These are phyloP conservation scores for Rhinichthys osculus DNA, from an alignment of 2,797 vertebrate species.

Conservation along the genomic window DNA sequence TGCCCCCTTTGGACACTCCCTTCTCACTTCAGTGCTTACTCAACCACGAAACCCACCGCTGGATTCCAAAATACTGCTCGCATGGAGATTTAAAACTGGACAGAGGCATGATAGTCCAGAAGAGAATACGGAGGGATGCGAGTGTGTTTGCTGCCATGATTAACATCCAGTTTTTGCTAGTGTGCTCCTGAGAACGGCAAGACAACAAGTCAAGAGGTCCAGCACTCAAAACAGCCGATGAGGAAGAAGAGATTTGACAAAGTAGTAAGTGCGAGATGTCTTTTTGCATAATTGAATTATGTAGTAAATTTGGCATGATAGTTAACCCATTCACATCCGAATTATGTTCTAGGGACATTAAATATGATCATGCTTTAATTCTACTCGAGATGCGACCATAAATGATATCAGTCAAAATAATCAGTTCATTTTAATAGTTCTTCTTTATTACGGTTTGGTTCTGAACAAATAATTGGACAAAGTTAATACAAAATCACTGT, in stretches of 20 bases:
- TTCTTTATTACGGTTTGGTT: not conserved
- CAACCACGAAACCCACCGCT: conserved; percentile 52
- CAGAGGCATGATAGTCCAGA: conserved; percentile 45
- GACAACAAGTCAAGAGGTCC: conserved; percentile 29
- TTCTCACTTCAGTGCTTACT: conserved; percentile 51
- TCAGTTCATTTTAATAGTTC: not conserved
- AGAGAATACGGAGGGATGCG: conserved; percentile 27
- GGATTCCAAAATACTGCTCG: conserved; percentile 52
- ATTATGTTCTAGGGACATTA: not conserved
- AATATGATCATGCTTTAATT: not conserved
- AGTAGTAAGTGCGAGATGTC: conserved; percentile 55
- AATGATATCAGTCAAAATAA: not conserved
- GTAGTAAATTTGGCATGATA: not conserved
- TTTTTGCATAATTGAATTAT: not conserved
- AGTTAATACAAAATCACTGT: not conserved
- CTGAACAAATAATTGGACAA: not conserved
- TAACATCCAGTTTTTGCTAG: conserved; percentile 11
- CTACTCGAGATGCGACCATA: not conserved
- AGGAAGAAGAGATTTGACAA: conserved; percentile 49
- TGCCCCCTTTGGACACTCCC: conserved; percentile 45
- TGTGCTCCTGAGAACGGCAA: conserved; percentile 30
- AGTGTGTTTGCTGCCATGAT: conserved; percentile 27
- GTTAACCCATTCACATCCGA: not conserved
- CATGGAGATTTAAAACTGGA: conserved; percentile 53
- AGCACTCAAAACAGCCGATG: conserved; percentile 51